These are phyloP conservation scores for Arenaria interpres DNA, from an alignment of 2,113 vertebrate genomes.

Conservation along the genomic window DNA sequence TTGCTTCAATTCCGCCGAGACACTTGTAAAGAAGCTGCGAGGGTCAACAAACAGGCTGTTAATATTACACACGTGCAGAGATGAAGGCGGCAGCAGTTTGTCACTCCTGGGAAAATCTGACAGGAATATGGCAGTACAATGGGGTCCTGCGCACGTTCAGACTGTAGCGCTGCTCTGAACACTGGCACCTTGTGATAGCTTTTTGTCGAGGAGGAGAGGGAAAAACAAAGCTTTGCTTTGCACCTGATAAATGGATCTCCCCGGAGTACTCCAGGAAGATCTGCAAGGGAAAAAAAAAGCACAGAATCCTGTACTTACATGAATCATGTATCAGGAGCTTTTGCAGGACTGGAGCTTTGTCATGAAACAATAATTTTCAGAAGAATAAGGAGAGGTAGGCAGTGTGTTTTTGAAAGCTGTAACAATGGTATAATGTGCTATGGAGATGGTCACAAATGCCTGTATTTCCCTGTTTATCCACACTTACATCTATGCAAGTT, in stretches of 20 bases:
- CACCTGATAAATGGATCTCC: neutral
- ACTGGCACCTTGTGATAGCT: neutral
- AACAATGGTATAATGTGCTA: neutral
- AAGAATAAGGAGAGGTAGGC: neutral
- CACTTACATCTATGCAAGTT: neutral
- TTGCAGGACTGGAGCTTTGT: neutral
- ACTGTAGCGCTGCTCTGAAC: neutral
- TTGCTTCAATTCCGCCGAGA: neutral
- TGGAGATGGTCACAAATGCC: neutral
- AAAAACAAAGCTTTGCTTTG: conserved; percentile 26
- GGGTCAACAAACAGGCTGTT: conserved; percentile 19
- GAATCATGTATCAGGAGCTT: neutral
- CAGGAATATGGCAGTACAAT: neutral
- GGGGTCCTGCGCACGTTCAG: neutral
- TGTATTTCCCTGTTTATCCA: neutral
- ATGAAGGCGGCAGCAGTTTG: neutral
- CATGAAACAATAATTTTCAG: neutral
- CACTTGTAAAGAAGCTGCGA: neutral
- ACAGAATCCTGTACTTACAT: neutral
- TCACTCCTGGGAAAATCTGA: neutral
- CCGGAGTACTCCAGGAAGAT: neutral
- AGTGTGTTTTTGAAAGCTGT: neutral
- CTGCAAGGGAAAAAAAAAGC: neutral
- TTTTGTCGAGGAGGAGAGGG: neutral
- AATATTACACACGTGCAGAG: neutral